These are phyloP conservation scores for Arothron firmamentum DNA, from an alignment of 2,113 vertebrate genomes.

Conservation along the genomic window DNA sequence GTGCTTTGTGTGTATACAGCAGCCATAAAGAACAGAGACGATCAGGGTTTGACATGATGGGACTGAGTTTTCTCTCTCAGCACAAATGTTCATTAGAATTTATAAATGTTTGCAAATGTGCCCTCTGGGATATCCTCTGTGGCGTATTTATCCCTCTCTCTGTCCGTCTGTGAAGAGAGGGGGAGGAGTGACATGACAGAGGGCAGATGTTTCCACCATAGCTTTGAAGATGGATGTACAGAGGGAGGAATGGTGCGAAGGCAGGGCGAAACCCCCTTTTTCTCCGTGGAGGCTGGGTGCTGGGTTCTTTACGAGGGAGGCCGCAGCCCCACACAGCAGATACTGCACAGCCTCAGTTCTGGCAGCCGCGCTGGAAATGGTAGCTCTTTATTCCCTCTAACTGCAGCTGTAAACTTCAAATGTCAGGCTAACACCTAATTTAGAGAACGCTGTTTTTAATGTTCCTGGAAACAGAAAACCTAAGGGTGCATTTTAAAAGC, in stretches of 20 bases:
- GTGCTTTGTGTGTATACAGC: slow-evolving; percentile 26
- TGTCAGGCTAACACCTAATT: slow-evolving; percentile 26
- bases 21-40: not conserved
- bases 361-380: slow-evolving; percentile 42
- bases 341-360: slow-evolving; percentile 4
- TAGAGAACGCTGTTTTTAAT: slow-evolving; percentile 1
- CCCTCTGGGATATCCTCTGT: not conserved
- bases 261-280: slow-evolving; percentile 20
- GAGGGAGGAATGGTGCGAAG: slow-evolving; percentile 23
- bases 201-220: slow-evolving; percentile 60
- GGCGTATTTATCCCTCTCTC: slow-evolving; percentile 6
- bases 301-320: slow-evolving; percentile 29
- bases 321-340: slow-evolving; percentile 17
- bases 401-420: slow-evolving; percentile 24
- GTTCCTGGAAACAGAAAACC: not conserved
- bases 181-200: slow-evolving; percentile 50
- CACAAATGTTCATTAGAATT: not conserved
- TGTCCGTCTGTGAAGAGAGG: slow-evolving; percentile 55
- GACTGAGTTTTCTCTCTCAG: too few species aligned
- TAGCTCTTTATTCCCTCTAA: slow-evolving; percentile 9
- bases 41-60: not conserved
- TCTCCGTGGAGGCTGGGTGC: slow-evolving; percentile 9
- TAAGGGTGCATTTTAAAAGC: not conserved
- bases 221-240: slow-evolving; percentile 56
- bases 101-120: not conserved